A percentile compares a stretch with the other conserved stretches of the same genome.
Evolutionary conservation across 2,797 vertebrate species (phyloP).

Genomic region (Bryconaethiops microstoma): DNA sequence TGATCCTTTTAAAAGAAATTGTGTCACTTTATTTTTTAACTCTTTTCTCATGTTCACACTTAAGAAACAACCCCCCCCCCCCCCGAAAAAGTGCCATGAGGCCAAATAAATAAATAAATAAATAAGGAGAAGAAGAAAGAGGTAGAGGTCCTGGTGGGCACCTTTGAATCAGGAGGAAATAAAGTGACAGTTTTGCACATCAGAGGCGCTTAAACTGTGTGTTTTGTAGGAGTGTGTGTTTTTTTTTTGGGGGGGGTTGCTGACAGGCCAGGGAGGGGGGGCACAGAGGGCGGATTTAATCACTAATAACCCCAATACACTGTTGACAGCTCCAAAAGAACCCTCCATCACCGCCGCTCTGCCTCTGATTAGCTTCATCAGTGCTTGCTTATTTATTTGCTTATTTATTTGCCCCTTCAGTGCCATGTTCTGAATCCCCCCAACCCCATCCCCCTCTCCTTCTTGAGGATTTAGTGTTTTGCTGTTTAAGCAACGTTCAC

Average conservation of each 20-base stretch:
- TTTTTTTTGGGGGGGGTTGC: slow-evolving; percentile 35
- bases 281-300: slow-evolving; percentile 71
- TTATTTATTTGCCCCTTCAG: neutral
- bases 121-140: neutral
- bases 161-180: slow-evolving; percentile 56
- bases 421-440: neutral
- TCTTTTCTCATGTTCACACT: neutral
- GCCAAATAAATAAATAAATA: slow-evolving; percentile 51
- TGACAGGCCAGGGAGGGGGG: slow-evolving; percentile 65
- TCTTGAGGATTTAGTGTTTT: slow-evolving; percentile 58
- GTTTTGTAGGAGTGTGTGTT: slow-evolving; percentile 70
- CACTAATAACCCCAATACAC: slow-evolving; percentile 69
- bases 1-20: neutral
- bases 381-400: slow-evolving; percentile 68
- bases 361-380: slow-evolving; percentile 75
- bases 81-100: slow-evolving; percentile 56
- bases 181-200: slow-evolving; percentile 73
- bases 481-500: slow-evolving; percentile 54
- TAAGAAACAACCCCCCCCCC: neutral
- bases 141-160: slow-evolving; percentile 1
- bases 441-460: slow-evolving; percentile 24
- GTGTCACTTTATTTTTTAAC: neutral
- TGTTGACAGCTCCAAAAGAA: slow-evolving; percentile 72
- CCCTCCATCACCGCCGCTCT: slow-evolving; percentile 55
- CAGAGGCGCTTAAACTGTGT: slow-evolving; percentile 72